Base-by-base conservation (phyloP, 2,797 vertebrate species). In the Bucorvus abyssinicus region DNA sequence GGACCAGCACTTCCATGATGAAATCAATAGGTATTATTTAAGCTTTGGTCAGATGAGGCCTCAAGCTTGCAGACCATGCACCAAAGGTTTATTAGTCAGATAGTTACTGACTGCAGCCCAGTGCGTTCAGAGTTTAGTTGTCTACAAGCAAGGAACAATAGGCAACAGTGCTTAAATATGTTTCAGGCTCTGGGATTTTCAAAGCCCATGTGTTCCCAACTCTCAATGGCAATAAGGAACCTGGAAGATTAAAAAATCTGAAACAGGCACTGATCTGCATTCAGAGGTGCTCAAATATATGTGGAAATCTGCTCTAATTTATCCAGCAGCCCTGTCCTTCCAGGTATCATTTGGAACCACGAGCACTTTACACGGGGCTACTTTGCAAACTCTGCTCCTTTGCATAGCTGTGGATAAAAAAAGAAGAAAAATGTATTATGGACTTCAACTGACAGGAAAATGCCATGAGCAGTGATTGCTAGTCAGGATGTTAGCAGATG, bases 361-460 rank as follows among this genome's bases (percentile, higher is more conserved):
- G 59, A 95, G 89, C 90, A 77, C 79, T 96, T 97, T 92, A 93
- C 89, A 91, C 14, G 38, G 86, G 76, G 75, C 65, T 91, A 13
- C 87, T 96, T 93, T 95, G 84, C 95, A 90, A 82, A 93, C 84
- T 95, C 96, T 93, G 65, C 92, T 95, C 84, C 86, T 96, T 95
- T 96, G 88, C 63, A 34, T 87, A 84, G 87, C 93, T 88, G 71
- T 86, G 83, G 93, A 86, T 89, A 93, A 93, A 97, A 96, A 95
- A 93, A 83, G 75, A 63, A 77, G 34, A 16, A 76, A 67, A 64
- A 71, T 29, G 6, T 63, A 10, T 53, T 52, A 19, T 7, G 13
- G n/a, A 55, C 38, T 40, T 67, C 60, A 96, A 4, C 63, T 94
- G 90, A 88, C 24, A 78, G 76, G 30, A 55, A 52, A 45, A 34